phyloP scores from a whole-genome alignment of 2,888 invertebrate species.

The Carcina quercana region DNA sequence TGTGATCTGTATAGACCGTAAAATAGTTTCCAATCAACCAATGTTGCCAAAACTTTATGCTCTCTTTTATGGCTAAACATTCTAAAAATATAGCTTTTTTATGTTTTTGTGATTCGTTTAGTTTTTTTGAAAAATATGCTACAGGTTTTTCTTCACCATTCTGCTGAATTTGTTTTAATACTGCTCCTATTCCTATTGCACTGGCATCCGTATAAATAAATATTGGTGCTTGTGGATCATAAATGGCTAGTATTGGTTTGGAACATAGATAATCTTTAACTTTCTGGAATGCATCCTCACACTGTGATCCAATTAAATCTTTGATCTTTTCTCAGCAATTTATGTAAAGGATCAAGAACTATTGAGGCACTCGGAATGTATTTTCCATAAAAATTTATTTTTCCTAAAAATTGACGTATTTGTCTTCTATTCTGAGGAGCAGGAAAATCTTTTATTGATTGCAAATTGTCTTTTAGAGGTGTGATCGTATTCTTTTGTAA shows the following conservation, averaged over 20 bases:
- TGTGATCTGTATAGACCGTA: too few species aligned
- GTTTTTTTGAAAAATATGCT: too few species aligned
- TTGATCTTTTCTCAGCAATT: slow-evolving; percentile 19
- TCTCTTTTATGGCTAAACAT: too few species aligned
- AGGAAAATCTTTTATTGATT: slow-evolving; percentile 15
- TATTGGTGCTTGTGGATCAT: slow-evolving; percentile 19
- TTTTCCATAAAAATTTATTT: slow-evolving; percentile 20
- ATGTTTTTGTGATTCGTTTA: too few species aligned
- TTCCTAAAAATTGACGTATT: slow-evolving; percentile 18
- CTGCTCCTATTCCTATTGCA: too few species aligned
- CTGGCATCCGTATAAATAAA: slow-evolving; percentile 24
- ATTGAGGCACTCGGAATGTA: slow-evolving; percentile 18
- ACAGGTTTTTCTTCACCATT: too few species aligned
- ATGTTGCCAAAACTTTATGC: too few species aligned
- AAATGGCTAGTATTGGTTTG: slow-evolving; percentile 17
- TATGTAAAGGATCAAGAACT: slow-evolving; percentile 21
- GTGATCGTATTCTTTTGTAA: slow-evolving; percentile 20
- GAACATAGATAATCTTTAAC: slow-evolving; percentile 16
- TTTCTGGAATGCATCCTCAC: slow-evolving; percentile 15
- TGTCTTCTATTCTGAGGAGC: slow-evolving; percentile 13
- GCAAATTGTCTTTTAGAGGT: slow-evolving; percentile 21
- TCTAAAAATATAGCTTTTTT: too few species aligned
- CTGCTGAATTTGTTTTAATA: too few species aligned
- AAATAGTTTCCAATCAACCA: too few species aligned
- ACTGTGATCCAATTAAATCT: slow-evolving; percentile 18